Base-by-base conservation (phyloP, 2,888 invertebrate species). In the Drosophila niveifrons region DNA sequence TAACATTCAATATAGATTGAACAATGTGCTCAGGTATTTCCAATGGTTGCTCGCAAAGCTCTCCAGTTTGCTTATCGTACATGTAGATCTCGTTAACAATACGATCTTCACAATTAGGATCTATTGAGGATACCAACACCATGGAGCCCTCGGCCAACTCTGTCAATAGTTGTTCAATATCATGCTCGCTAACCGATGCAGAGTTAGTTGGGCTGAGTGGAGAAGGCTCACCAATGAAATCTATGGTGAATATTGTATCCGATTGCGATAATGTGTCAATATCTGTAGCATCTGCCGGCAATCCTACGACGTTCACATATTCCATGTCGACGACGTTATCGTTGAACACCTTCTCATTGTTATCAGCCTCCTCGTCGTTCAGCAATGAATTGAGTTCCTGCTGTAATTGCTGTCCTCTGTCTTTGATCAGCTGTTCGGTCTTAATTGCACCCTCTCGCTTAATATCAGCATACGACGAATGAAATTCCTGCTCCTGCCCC, bases 81-180 rank as follows among this genome's bases (percentile, higher is more conserved):
- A 91, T 90, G 66, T 91, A 92, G 62, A 93, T 91, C 78, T 92
- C 92, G 78, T 92, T 90, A 18, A 91, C 67, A 31, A 89, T 83
- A 53, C 84, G 87, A 78, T 91, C 88, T 6, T 88, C 77, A 62
- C 90, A 79, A 10, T 87, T 83, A 0, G 90, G 80, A 82, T 92
- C 90, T 34, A 90, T 67, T 11, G 91, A 91, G 10, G 91, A 91
- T 8, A 92, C 92, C n/a, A 92, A 80, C 2, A 91, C 92, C 69
- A 92, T 75, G 4, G 91, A 89, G 15, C 92, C 92, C 39, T 91
- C 90, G 1, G 90, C 85, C 46, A 92, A 78, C 66, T 91, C 90
- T 0, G 78, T 80, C 44, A 92, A 75, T 56, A 92, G 91, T 72
- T 88, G 86, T 72, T 90, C 88, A 36, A 91, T 90, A 46, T 91